A percentile compares a stretch with the other conserved stretches of the same genome.
phyloP scores from a whole-genome alignment of 2,888 invertebrate genomes.

The Macaria notata region DNA sequence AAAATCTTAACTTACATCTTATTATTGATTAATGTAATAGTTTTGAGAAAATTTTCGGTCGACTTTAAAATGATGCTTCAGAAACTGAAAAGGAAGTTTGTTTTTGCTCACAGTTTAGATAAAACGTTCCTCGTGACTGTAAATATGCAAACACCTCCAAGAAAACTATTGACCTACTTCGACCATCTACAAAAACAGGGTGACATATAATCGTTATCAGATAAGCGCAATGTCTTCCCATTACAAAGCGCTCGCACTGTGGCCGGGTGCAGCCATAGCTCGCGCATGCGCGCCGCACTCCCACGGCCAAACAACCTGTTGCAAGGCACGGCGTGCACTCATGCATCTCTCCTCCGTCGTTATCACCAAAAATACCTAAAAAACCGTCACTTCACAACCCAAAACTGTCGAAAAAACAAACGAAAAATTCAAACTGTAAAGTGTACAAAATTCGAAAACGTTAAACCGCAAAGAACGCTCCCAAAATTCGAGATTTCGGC shows the following conservation, averaged over 20 bases:
- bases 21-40: too few species aligned
- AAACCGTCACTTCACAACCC: slow-evolving; percentile 28
- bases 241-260: slow-evolving; percentile 55
- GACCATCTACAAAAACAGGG: background rate
- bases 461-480: slow-evolving; percentile 28
- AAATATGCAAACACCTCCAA: too few species aligned
- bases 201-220: slow-evolving; percentile 16
- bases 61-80: too few species aligned
- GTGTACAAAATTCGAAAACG: slow-evolving; percentile 16
- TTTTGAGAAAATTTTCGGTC: too few species aligned
- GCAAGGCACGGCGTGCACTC: slow-evolving; percentile 77
- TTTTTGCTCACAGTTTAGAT: too few species aligned
- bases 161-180: too few species aligned
- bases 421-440: slow-evolving; percentile 34
- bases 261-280: slow-evolving; percentile 55
- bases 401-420: slow-evolving; percentile 26
- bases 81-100: too few species aligned
- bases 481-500: slow-evolving; percentile 36
- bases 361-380: slow-evolving; percentile 53
- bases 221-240: slow-evolving; percentile 22
- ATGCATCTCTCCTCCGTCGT: slow-evolving; percentile 67
- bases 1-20: too few species aligned
- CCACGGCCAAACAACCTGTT: slow-evolving; percentile 78
- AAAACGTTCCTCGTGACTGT: too few species aligned
- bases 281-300: slow-evolving; percentile 63